These are phyloP conservation scores for Campoplex capitator DNA, from an alignment of 2,888 invertebrate genomes.

Conservation along the genomic window DNA sequence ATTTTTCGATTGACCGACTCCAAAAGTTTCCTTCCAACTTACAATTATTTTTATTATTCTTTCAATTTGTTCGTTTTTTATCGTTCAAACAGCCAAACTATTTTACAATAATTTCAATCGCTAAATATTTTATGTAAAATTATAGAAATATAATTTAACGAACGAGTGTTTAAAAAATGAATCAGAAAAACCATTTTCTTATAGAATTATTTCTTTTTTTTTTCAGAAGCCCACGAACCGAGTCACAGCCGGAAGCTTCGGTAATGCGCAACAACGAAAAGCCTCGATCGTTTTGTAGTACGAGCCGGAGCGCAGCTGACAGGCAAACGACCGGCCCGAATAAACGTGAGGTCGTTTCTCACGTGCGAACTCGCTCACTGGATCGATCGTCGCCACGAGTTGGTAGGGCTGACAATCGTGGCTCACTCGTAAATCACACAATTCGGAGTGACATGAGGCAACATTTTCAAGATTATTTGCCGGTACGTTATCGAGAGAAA, in stretches of 20 bases:
- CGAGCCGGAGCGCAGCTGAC: slow-evolving; percentile 63
- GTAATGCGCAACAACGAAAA: slow-evolving; percentile 38
- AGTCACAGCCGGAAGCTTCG: slow-evolving; percentile 48
- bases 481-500: slow-evolving; percentile 33
- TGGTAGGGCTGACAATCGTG: slow-evolving; percentile 34
- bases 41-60: neutral
- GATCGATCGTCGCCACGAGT: slow-evolving; percentile 65
- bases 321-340: slow-evolving; percentile 62
- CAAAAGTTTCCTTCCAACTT: neutral
- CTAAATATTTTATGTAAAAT: neutral
- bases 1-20: neutral
- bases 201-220: slow-evolving; percentile 20
- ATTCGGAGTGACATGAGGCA: slow-evolving; percentile 28
- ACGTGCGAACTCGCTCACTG: slow-evolving; percentile 62
- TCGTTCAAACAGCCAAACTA: neutral
- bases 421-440: slow-evolving; percentile 47
- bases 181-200: neutral
- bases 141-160: neutral
- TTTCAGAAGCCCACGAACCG: slow-evolving; percentile 55
- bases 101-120: neutral
- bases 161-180: neutral
- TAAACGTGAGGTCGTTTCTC: slow-evolving; percentile 65
- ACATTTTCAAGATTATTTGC: slow-evolving; percentile 48
- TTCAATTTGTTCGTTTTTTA: neutral
- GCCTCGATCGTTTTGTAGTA: slow-evolving; percentile 48